Evolutionary conservation across 2,113 vertebrate species (phyloP).

Genomic region (Pedionomus torquatus): DNA sequence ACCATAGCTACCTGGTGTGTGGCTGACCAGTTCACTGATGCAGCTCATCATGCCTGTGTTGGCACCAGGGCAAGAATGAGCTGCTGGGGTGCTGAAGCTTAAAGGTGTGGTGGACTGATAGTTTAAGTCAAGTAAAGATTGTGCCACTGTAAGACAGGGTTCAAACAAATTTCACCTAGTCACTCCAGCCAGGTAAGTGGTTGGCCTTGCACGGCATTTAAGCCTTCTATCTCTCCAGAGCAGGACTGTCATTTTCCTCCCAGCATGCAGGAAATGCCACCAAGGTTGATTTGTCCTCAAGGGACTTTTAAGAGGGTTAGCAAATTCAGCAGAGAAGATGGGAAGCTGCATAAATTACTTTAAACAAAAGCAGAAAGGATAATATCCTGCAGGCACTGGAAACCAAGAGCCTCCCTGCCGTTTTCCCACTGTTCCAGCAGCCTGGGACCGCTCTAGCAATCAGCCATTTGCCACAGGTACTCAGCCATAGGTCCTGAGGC

Average conservation of each 20-base stretch:
- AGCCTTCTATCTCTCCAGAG: neutral
- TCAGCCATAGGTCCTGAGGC: neutral
- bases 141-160: neutral
- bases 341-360: neutral
- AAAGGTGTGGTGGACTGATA: neutral
- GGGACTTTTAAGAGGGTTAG: neutral
- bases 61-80: neutral
- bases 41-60: neutral
- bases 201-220: neutral
- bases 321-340: neutral
- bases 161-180: neutral
- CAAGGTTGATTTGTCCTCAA: rapidly evolving
- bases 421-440: neutral
- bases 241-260: neutral
- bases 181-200: neutral
- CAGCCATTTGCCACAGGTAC: neutral
- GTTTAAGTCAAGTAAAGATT: neutral
- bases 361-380: neutral
- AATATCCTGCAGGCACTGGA: neutral
- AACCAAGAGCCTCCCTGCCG: neutral
- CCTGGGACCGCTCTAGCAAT: neutral
- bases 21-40: neutral
- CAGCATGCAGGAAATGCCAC: neutral
- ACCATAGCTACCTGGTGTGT: neutral
- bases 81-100: neutral